Base-by-base conservation (phyloP, 2,797 vertebrate genomes). In the Sebastes steindachneri region DNA sequence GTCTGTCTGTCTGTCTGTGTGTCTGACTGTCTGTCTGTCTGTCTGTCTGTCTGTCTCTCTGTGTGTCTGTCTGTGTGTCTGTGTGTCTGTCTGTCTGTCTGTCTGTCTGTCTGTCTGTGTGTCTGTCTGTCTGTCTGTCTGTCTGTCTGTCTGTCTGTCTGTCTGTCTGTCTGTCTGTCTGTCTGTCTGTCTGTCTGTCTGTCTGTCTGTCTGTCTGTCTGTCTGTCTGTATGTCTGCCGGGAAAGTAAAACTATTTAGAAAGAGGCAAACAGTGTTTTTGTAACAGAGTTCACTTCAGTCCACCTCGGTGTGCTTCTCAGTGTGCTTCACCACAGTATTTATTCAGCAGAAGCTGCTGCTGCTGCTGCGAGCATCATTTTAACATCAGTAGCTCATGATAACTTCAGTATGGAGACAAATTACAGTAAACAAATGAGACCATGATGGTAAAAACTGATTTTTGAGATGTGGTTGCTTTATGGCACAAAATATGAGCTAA, bases 221-320 rank as follows among this genome's bases (percentile, higher is more conserved):
- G 31, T 33, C 8, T 33, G 8, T 33, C 31, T 33, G 12, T 37
- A 0, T 14, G 14, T 17, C 14, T 45, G 14, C 14, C 14, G 14
- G 41, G 41, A 45, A 45, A 45, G 41, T 15, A 45, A 17, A 45
- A 45, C 14, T 45, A 66, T 89, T 86, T 84, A 28, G 71, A 79
- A 74, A 70, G 21, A 85, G 70, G 45, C 6, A 54, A 78, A 82
- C 45, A 28, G 54, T 74, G 67, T 83, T 26, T 73, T 15, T 7
- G 35, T 71, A 60, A 53, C 28, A 68, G 75, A 57, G 71, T 69
- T 84, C 3, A 25, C 29, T 15, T 69, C 5, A 31, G 71, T 25
- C 6, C 41, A 45, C 41, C 41, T 45, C 37, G 0, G 35, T 14
- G 11, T 14, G 12, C 33, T 33, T 31, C 33, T 67, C 35, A 54